Evolutionary conservation across 1,140 invertebrate genomes (phyloP).

Genomic region (Melanaphis sacchari): DNA sequence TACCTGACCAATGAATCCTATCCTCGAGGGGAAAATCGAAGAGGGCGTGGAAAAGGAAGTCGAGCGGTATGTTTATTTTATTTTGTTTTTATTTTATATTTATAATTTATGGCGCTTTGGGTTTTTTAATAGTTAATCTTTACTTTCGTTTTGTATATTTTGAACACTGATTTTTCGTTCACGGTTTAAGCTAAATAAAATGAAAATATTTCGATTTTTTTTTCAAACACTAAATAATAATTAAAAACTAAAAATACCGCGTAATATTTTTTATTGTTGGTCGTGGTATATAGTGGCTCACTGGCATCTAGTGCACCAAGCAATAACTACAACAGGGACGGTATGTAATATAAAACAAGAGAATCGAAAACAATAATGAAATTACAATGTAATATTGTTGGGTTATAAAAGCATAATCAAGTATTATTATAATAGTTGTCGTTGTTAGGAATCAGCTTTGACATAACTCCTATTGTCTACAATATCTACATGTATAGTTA

Average conservation of each 20-base stretch:
- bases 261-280: background rate
- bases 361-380: background rate
- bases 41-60: conserved; percentile 62
- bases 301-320: conserved; percentile 12
- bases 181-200: background rate
- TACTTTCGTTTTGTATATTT: background rate
- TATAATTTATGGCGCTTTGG: conserved; percentile 17
- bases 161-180: background rate
- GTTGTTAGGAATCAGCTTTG: background rate
- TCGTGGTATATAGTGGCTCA: background rate
- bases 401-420: background rate
- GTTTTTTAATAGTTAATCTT: background rate
- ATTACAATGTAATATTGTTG: background rate
- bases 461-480: background rate
- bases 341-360: background rate
- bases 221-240: background rate
- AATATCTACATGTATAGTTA: background rate
- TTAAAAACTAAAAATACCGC: background rate
- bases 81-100: conserved; percentile 27
- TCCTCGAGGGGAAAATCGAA: conserved; percentile 61
- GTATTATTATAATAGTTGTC: background rate
- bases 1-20: conserved; percentile 62
- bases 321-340: background rate
- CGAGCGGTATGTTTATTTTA: conserved; percentile 60
- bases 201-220: too few species aligned